Base-by-base conservation (phyloP, 2,888 invertebrate species). In the Agrotis ipsilon region DNA sequence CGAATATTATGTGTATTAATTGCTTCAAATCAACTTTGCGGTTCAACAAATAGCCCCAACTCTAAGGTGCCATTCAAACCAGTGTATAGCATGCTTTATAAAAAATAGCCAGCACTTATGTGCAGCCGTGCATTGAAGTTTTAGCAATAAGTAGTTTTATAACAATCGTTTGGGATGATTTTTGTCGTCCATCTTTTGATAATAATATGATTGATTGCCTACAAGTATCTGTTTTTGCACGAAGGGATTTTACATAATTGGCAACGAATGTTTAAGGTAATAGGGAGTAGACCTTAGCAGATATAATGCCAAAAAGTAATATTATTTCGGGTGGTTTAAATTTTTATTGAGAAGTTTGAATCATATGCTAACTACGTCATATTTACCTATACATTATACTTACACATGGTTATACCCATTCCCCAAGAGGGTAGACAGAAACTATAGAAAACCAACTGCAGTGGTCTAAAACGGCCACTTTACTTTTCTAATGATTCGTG, bases 91-190 rank as follows among this genome's bases (percentile, higher is more conserved):
- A 27, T 11, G 11, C n/a, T 13, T 55, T 61, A 61, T 9, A 63
- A 19, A 11, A 66, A 66, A 72, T 54, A 60, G 3, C 3, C 24
- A 46, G 32, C 9, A 51, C 48, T 49, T 66, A 72, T 67, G 80
- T 71, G 73, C 82, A 78, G 45, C 80, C 66, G 62, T 55, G 73
- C 83, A 78, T 80, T 70, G 66, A 72, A 75, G 49, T 75, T 81
- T 74, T 71, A 65, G 64, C 64, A 67, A 71, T 71, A 57, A 64
- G 74, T 58, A 62, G 51, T 58, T 61, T 52, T 9, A 24, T 59
- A 69, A 79, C 66, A 79, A 67, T 79, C 69, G 76, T 70, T 43
- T 54, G n/a, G 45, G 48, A 52, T 68, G 59, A 68, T 66, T 68
- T 61, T 58, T 55, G 74, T 74, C 74, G 0, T 1, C 5, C 9